Percentiles rank a stretch among this genome's conserved stretches.
phyloP scores from a whole-genome alignment of 1,140 invertebrate species.

The Listronotus oregonensis region DNA sequence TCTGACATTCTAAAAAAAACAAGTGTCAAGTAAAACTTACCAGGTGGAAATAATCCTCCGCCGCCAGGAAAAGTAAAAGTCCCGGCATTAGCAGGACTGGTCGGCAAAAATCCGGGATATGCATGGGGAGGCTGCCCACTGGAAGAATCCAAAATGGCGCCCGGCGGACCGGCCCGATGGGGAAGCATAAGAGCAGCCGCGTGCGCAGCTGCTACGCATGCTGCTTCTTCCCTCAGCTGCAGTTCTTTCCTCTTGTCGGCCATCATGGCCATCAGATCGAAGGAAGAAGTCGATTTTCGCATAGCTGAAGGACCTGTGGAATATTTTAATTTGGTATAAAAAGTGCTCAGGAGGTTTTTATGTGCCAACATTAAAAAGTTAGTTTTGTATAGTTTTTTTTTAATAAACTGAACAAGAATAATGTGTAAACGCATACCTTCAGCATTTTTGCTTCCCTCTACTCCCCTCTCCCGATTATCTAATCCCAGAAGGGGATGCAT shows the following conservation, averaged over 20 bases:
- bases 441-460: constrained; percentile 58
- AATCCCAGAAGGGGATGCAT: constrained; percentile 64
- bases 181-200: constrained; percentile 62
- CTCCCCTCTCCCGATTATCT: constrained; percentile 62
- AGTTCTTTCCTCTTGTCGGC: constrained; percentile 82
- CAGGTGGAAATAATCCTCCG: constrained; percentile 68
- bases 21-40: constrained; percentile 1
- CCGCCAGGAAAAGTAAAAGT: constrained; percentile 69
- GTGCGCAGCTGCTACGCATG: constrained; percentile 55
- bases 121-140: constrained; percentile 55
- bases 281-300: constrained; percentile 64
- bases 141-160: constrained; percentile 55
- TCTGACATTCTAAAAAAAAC: neutral
- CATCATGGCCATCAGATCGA: constrained; percentile 85
- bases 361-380: too few relatives aligned
- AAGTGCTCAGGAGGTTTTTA: too few relatives aligned
- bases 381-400: too few relatives aligned
- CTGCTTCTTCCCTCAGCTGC: constrained; percentile 69
- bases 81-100: constrained; percentile 64
- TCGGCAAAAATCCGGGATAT: constrained; percentile 70
- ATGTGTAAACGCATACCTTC: constrained; percentile 31
- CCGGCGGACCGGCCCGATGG: constrained; percentile 55
- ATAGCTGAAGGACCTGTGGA: constrained; percentile 33
- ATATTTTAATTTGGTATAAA: too few relatives aligned
- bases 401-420: too few relatives aligned